Conservation (phyloP, 2,888 invertebrate genomes). For the Cataglyphis rosenhaueri region DNA sequence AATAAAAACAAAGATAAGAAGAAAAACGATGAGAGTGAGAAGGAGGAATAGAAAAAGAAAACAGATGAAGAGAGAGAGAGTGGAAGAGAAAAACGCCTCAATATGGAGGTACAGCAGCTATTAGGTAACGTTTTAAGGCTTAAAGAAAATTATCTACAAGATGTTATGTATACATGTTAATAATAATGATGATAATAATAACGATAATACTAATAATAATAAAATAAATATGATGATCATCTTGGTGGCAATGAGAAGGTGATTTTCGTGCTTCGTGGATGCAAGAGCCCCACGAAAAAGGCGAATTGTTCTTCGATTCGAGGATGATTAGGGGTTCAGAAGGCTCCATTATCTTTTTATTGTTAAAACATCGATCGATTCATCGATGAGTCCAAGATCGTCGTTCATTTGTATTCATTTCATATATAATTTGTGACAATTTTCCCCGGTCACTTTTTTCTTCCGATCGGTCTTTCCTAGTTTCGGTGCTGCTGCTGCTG, state of each 20-base stretch:
- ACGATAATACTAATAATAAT: conserved; percentile 63
- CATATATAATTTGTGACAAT: not conserved
- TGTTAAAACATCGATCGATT: conserved; percentile 1
- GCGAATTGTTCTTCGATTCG: not conserved
- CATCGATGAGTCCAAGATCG: conserved; percentile 3
- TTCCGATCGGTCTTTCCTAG: conserved; percentile 24
- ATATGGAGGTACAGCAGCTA: conserved; percentile 54
- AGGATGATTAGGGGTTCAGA: not conserved
- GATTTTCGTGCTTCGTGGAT: not conserved
- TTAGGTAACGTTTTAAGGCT: conserved; percentile 80
- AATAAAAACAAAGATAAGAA: not conserved
- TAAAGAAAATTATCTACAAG: conserved; percentile 80
- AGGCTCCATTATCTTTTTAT: conserved; percentile 14
- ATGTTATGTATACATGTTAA: conserved; percentile 84
- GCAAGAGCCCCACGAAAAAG: not conserved
- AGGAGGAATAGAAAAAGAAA: not conserved
- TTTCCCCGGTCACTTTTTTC: not conserved
- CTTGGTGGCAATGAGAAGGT: conserved; percentile 2
- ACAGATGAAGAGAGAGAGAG: not conserved
- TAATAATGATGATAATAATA: conserved; percentile 77
- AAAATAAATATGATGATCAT: conserved; percentile 37
- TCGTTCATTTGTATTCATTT: not conserved
- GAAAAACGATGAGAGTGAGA: not conserved
- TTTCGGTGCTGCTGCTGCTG: conserved; percentile 10
- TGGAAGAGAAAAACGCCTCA: conserved; percentile 26